Percentiles rank a stretch among this genome's conserved stretches.
Evolutionary conservation across 2,888 invertebrate species (phyloP).

Genomic region (Himalopsyche japonica): DNA sequence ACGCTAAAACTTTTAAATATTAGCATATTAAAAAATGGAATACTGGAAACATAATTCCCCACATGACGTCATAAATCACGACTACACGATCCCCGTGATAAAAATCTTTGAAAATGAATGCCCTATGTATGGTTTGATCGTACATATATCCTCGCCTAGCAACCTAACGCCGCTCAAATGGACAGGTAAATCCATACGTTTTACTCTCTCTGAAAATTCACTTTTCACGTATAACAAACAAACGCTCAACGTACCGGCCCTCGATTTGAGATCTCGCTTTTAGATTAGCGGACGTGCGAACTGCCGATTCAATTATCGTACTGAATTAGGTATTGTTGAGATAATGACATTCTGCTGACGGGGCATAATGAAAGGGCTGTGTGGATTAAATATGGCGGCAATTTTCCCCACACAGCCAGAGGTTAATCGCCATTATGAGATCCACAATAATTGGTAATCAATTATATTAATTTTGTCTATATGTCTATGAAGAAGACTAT

Average conservation of each 20-base stretch:
- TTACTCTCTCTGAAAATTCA: not conserved
- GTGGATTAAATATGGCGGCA: not conserved
- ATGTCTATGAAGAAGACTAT: no score
- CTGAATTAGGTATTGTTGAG: not conserved
- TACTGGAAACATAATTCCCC: no score
- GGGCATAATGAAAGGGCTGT: not conserved
- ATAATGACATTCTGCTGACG: not conserved
- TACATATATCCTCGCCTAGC: not conserved
- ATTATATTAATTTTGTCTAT: no score
- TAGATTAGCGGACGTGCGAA: not conserved
- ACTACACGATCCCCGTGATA: no score
- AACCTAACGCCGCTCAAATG: not conserved
- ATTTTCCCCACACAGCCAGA: not conserved
- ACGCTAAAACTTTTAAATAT: no score
- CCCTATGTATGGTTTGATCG: no score
- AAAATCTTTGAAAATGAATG: no score
- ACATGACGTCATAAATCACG: no score
- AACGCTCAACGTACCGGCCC: not conserved
- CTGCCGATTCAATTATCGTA: not conserved
- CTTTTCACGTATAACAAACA: not conserved
- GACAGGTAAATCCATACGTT: not conserved
- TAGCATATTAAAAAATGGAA: no score
- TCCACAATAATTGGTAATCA: no score
- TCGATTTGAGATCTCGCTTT: not conserved
- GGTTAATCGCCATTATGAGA: no score